Conservation (phyloP, 1,140 invertebrate species). For the Drosophila rhopaloa region DNA sequence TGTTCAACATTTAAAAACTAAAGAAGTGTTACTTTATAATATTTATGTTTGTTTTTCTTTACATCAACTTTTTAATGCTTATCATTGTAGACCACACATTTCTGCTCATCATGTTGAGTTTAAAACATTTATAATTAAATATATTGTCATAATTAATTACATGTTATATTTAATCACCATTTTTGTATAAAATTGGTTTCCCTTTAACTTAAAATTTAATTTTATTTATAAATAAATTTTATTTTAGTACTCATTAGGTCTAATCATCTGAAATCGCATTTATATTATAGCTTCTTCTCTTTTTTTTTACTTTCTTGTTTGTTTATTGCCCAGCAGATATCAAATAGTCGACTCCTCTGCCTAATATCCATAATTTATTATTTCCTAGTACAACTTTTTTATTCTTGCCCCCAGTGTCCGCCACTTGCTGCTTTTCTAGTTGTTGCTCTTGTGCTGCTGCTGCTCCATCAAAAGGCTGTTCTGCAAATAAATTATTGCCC, state of each 20-base stretch:
- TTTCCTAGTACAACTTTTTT: constrained; percentile 44
- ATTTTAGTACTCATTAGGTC: neutral
- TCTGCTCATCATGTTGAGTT: no score
- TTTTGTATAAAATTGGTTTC: no score
- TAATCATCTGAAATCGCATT: neutral
- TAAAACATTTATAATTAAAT: no score
- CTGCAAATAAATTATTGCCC: constrained; percentile 66
- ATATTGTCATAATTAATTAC: no score
- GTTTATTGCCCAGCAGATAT: constrained; percentile 33
- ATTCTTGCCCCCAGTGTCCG: constrained; percentile 38
- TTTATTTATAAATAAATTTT: neutral
- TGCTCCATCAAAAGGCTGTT: constrained; percentile 62
- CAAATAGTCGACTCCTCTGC: constrained; percentile 37
- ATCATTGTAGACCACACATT: no score
- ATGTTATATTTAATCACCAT: no score
- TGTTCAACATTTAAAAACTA: no score
- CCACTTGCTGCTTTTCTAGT: constrained; percentile 33
- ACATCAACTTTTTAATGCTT: no score
- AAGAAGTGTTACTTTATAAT: no score
- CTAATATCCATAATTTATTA: constrained; percentile 48
- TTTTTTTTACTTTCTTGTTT: neutral
- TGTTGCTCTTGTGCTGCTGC: constrained; percentile 19
- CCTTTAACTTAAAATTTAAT: no score
- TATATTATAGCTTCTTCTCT: neutral
- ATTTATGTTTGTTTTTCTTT: no score